Base-by-base conservation (phyloP, 2,113 vertebrate species). In the Oncorhynchus mykiss region DNA sequence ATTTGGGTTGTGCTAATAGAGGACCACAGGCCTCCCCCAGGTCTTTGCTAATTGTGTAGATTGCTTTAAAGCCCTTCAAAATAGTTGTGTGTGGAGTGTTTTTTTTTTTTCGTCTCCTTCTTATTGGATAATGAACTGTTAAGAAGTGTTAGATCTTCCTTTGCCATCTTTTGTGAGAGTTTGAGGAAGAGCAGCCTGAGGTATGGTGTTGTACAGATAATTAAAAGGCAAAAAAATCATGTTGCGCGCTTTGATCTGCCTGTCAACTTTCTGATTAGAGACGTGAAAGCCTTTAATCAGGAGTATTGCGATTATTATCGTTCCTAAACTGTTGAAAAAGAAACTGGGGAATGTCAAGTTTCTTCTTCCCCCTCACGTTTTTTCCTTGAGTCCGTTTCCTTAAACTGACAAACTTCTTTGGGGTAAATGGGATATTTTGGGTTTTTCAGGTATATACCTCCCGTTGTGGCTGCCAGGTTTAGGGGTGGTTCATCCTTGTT, bases 91-190 rank as follows among this genome's bases (percentile, higher is more conserved):
- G 79, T 78, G 72, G 71, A 49, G 70, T 71, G 31, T 51, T 48
- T 31, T 25, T 70, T 25, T 70, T 86, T 49, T 72, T 54, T 59
- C 76, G 6, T 79, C 51, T 76, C 73, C 80, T 72, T 87, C 85
- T 96, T 96, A 98, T 98, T 98, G 95, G 96, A 97, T 99, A 98
- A 99, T 99, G 96, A 99, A 98, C 96, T 97, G 96, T 95, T 96
- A 96, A 94, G 92, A 95, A 95, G 94, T 95, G 95, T 99, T 97
- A 99, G 97, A 99, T 98, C 96, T 98, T 94, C 39, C 60, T 72
- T n/a, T 75, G 70, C 34, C 31, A 39, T 57, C 89, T 92, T 89
- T 95, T 93, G 91, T 92, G 12, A 88, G 94, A 96, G 96, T 96
- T 96, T 95, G 93, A 95, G 91, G 93, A 90, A 82, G 90, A 90